Percentiles rank a stretch among this genome's conserved stretches.
phyloP scores from a whole-genome alignment of 92 coral and sea anemone species.

The Plumapathes pennacea region DNA sequence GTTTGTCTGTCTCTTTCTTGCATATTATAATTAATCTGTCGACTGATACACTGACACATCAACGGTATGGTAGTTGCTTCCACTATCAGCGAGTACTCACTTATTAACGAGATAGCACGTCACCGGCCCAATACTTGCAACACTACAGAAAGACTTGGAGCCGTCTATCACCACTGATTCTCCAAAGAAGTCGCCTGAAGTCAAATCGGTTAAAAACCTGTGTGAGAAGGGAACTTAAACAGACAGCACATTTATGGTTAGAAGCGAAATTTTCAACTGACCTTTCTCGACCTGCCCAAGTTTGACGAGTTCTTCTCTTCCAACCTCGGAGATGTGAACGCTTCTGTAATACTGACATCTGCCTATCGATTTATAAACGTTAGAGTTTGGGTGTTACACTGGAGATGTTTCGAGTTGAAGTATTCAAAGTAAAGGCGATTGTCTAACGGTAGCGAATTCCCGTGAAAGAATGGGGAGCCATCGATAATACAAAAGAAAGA shows the following conservation, averaged over 20 bases:
- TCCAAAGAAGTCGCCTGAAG: slow-evolving; percentile 82
- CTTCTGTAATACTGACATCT: slow-evolving; percentile 89
- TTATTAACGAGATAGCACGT: slow-evolving; percentile 92
- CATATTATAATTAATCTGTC: not conserved
- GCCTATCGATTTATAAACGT: slow-evolving; percentile 32
- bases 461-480: no score
- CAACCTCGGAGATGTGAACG: slow-evolving; percentile 67
- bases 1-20: not conserved
- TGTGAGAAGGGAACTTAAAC: no score
- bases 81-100: slow-evolving; percentile 39
- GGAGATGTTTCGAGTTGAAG: no score
- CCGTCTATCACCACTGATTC: slow-evolving; percentile 72
- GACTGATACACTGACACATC: no score
- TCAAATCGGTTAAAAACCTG: no score
- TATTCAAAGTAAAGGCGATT: no score
- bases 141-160: slow-evolving; percentile 82
- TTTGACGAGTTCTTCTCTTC: slow-evolving; percentile 73
- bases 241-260: no score
- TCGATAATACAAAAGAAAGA: no score
- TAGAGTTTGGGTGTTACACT: not conserved
- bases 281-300: slow-evolving; percentile 95
- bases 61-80: no score
- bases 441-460: no score
- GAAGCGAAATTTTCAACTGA: slow-evolving; percentile 12
- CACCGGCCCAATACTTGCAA: slow-evolving; percentile 83